A percentile compares a stretch with the other conserved stretches of the same genome.
phyloP scores from a whole-genome alignment of 1,140 invertebrate species.

The Octopus sinensis region DNA sequence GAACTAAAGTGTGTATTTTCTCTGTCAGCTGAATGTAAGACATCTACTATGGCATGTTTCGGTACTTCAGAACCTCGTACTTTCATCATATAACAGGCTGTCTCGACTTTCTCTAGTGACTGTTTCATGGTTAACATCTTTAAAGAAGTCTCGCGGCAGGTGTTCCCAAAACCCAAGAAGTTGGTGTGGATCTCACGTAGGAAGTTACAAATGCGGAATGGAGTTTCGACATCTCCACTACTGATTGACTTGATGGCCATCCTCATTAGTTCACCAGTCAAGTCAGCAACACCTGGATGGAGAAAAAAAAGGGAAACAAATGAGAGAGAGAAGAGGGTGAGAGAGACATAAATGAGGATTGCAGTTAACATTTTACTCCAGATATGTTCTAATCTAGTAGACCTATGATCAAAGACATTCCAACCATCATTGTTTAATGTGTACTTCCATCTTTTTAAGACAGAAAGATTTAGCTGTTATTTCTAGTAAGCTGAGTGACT shows the following conservation, averaged over 20 bases:
- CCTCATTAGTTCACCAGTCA: slow-evolving; percentile 87
- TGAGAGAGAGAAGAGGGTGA: too few species aligned
- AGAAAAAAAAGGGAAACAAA: background rate
- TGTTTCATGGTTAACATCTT: slow-evolving; percentile 71
- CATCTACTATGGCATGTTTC: slow-evolving; percentile 69
- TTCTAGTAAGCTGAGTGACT: too few species aligned
- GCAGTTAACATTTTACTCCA: too few species aligned
- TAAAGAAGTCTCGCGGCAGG: slow-evolving; percentile 67
- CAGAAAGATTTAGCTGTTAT: too few species aligned
- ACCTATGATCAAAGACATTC: too few species aligned
- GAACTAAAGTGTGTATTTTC: background rate
- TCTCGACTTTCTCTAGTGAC: slow-evolving; percentile 79
- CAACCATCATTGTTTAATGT: too few species aligned
- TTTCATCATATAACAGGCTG: slow-evolving; percentile 78
- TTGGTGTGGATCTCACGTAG: slow-evolving; percentile 72
- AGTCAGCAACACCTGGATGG: slow-evolving; percentile 79
- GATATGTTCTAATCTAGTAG: too few species aligned
- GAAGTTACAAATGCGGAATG: slow-evolving; percentile 71
- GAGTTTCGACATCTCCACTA: slow-evolving; percentile 72
- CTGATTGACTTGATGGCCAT: slow-evolving; percentile 80
- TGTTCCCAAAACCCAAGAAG: slow-evolving; percentile 62
- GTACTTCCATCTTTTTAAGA: too few species aligned
- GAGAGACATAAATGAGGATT: too few species aligned
- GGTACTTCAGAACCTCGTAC: slow-evolving; percentile 74
- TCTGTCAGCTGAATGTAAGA: slow-evolving; percentile 36